Evolutionary conservation across 1,140 invertebrate species (phyloP).

Genomic region (Bombus fervidus): DNA sequence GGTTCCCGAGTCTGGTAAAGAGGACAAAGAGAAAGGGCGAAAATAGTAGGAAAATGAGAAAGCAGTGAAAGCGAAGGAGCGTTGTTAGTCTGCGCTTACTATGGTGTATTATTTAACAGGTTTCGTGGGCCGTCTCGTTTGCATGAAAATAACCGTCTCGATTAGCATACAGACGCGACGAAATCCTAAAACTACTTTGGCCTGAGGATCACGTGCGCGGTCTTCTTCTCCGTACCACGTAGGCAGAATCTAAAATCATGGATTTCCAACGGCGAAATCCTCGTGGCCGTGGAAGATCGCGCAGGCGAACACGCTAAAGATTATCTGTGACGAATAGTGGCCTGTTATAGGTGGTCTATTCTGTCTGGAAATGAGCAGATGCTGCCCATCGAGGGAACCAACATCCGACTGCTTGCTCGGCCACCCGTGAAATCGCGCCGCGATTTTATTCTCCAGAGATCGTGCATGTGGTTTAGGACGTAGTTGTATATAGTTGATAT

Average conservation of each 20-base stretch:
- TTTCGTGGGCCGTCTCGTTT: conserved; percentile 25
- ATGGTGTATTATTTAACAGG: conserved; percentile 31
- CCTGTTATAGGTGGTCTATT: conserved; percentile 58
- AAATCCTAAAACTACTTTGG: conserved; percentile 40
- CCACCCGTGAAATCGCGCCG: background rate
- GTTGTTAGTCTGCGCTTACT: conserved; percentile 25
- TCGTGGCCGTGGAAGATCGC: background rate
- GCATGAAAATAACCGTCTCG: conserved; percentile 53
- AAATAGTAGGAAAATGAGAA: background rate
- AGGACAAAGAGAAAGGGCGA: background rate
- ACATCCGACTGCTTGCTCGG: background rate
- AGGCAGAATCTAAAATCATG: conserved; percentile 45
- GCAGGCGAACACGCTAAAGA: conserved; percentile 22
- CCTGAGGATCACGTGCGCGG: conserved; percentile 5
- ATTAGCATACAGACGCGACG: conserved; percentile 48
- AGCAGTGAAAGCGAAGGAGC: background rate
- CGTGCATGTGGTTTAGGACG: background rate
- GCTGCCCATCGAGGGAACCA: background rate
- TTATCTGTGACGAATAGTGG: conserved; percentile 66
- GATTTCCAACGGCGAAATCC: conserved; percentile 8
- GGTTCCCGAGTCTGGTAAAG: too few relatives aligned
- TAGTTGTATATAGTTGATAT: background rate
- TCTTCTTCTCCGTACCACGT: background rate
- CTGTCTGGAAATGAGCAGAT: conserved; percentile 58
- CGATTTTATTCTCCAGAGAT: background rate